A percentile compares a stretch with the other conserved stretches of the same genome.
Conservation (phyloP, 2,113 vertebrate species). For the Etheostoma cragini region DNA sequence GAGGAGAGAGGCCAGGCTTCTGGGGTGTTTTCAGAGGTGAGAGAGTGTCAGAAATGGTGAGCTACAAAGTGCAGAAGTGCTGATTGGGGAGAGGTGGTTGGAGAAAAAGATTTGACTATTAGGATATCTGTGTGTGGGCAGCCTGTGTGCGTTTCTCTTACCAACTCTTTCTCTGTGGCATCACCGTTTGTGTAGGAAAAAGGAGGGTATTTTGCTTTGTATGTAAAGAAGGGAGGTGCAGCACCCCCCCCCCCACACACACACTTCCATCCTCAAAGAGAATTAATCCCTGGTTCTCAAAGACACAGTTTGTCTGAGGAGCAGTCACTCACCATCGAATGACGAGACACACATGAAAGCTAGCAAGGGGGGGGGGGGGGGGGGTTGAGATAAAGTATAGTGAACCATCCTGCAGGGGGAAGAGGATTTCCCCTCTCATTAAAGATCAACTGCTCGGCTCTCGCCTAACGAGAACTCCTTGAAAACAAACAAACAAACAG, state of each 20-base stretch:
- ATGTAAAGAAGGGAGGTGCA: conserved; percentile 45
- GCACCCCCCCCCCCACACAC: neutral
- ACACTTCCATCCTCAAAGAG: conserved; percentile 39
- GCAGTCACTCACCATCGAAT: conserved; percentile 57
- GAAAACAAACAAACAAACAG: conserved; percentile 67
- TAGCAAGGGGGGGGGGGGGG: conserved; percentile 11
- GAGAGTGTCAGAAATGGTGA: conserved; percentile 57
- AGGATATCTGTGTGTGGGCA: conserved; percentile 18
- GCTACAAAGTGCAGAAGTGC: conserved; percentile 49
- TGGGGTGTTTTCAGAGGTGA: conserved; percentile 54
- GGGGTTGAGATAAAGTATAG: conserved; percentile 57
- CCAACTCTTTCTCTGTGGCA: conserved; percentile 13
- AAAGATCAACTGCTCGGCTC: conserved; percentile 70
- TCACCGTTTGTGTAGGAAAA: conserved; percentile 49
- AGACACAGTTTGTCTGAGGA: conserved; percentile 52
- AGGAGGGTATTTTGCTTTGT: conserved; percentile 38
- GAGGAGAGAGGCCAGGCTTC: conserved; percentile 23
- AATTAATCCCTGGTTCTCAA: conserved; percentile 62
- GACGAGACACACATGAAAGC: conserved; percentile 66
- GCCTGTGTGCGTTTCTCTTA: conserved; percentile 15
- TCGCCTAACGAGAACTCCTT: conserved; percentile 66
- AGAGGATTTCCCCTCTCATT: conserved; percentile 70
- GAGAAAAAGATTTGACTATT: conserved; percentile 33
- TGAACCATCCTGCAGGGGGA: conserved; percentile 38
- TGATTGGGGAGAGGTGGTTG: conserved; percentile 60